These are phyloP conservation scores for Bedellia somnulentella DNA, from an alignment of 2,888 invertebrate genomes.

Conservation along the genomic window DNA sequence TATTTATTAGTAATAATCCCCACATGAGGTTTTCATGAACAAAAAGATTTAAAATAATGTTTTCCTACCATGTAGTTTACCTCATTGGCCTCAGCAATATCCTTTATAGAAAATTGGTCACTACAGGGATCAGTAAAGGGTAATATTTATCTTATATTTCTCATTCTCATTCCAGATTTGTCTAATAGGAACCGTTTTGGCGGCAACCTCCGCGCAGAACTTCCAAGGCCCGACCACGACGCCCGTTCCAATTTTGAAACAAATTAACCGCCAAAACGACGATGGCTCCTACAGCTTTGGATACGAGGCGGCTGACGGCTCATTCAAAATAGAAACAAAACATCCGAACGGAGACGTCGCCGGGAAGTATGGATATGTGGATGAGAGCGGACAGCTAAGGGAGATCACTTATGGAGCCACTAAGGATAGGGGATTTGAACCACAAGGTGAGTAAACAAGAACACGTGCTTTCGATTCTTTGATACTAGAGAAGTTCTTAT, in stretches of 20 bases:
- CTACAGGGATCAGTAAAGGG: no score
- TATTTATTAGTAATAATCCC: no score
- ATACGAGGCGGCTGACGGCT: conserved; percentile 84
- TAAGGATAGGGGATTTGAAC: conserved; percentile 79
- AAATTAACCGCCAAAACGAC: conserved; percentile 83
- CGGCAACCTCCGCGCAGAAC: conserved; percentile 25
- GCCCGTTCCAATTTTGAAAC: conserved; percentile 79
- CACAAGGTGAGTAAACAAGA: conserved; percentile 66
- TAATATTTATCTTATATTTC: no score
- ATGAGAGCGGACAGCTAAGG: conserved; percentile 71
- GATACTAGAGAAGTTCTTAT: no score
- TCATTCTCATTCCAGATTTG: no score
- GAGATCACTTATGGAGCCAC: conserved; percentile 87
- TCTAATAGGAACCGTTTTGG: conserved; percentile 13
- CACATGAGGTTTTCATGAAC: no score
- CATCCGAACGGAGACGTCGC: conserved; percentile 81
- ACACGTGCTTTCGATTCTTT: no score
- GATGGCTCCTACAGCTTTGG: conserved; percentile 89
- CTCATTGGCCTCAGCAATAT: no score
- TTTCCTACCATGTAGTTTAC: no score
- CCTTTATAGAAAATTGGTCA: no score
- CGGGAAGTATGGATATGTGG: conserved; percentile 89
- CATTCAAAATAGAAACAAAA: conserved; percentile 87
- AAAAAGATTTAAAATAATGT: no score
- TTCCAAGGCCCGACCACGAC: conserved; percentile 67